Evolutionary conservation across 2,797 vertebrate genomes (phyloP).

Genomic region (Sebastes variabilis): DNA sequence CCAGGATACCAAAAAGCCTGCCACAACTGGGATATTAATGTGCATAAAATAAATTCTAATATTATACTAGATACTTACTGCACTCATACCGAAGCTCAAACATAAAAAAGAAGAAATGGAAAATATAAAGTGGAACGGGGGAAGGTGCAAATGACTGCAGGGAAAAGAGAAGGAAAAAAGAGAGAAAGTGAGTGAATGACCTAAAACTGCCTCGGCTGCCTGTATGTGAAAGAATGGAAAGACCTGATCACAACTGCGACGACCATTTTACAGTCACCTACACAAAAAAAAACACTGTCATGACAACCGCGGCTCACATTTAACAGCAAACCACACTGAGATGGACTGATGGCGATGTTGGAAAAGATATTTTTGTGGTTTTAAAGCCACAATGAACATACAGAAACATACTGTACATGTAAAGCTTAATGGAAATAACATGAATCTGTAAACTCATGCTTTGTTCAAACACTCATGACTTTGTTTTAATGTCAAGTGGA

Average conservation of each 20-base stretch:
- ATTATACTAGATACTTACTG: neutral
- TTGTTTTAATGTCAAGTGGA: neutral
- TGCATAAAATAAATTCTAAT: neutral
- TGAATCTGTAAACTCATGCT: neutral
- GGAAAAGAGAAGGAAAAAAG: neutral
- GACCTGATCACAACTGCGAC: slow-evolving; percentile 12
- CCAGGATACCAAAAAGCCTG: neutral
- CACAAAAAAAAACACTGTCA: neutral
- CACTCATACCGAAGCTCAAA: neutral
- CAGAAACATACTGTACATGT: too few relatives aligned
- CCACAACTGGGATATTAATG: neutral
- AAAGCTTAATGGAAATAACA: neutral
- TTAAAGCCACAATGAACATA: neutral
- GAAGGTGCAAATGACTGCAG: slow-evolving; percentile 5
- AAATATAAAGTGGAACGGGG: neutral
- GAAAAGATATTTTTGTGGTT: neutral
- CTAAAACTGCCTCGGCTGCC: slow-evolving; percentile 35
- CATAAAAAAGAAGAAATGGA: slow-evolving; percentile 9
- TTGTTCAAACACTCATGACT: neutral
- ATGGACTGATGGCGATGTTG: neutral
- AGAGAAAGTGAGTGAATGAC: slow-evolving; percentile 9
- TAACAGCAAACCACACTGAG: neutral
- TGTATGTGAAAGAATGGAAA: slow-evolving; percentile 39
- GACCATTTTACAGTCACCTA: slow-evolving; percentile 17
- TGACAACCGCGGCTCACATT: neutral